These are phyloP conservation scores for Camelus bactrianus DNA, from an alignment of 2,113 vertebrate species.

Conservation along the genomic window DNA sequence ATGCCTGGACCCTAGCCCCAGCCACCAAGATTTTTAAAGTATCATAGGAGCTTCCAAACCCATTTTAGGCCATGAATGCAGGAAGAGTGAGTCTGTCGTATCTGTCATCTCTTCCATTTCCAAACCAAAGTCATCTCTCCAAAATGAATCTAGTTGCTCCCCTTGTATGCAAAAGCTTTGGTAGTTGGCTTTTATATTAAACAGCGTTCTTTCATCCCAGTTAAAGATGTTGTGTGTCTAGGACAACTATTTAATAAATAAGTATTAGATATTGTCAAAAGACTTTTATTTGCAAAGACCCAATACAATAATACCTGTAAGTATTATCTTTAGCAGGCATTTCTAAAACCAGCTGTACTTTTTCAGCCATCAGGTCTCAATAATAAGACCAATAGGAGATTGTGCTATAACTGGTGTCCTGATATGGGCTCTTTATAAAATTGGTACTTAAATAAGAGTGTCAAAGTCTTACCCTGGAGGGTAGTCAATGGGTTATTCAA, in stretches of 20 bases:
- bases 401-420: background rate
- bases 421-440: background rate
- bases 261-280: background rate
- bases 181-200: conserved; percentile 19
- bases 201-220: background rate
- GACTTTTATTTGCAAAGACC: conserved; percentile 9
- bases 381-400: background rate
- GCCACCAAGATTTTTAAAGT: background rate
- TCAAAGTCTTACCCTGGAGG: background rate
- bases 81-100: background rate
- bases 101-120: conserved; percentile 47
- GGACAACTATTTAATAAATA: conserved; percentile 18
- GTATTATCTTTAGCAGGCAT: background rate
- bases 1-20: background rate
- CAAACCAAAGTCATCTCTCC: background rate
- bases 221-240: background rate
- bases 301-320: background rate
- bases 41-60: background rate
- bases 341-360: background rate
- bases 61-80: background rate
- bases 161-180: background rate
- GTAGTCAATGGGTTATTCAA: background rate
- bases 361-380: background rate
- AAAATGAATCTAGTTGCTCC: background rate
- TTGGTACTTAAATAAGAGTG: background rate